Evolutionary conservation across 2,888 invertebrate species (phyloP).

Genomic region (Dryomyza anilis): DNA sequence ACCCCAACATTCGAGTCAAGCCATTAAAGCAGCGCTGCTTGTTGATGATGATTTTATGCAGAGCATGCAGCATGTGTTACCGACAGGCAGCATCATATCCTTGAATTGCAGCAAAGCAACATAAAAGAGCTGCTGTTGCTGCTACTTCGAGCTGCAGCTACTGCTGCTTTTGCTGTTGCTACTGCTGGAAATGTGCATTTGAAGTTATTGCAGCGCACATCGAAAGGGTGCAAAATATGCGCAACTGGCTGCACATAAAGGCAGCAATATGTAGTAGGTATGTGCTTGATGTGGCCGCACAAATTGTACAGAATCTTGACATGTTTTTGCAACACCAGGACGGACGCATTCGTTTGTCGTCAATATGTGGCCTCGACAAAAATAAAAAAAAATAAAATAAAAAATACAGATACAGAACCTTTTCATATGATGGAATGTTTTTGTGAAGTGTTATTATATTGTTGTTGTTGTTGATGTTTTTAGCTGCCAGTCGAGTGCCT

Average conservation of each 20-base stretch:
- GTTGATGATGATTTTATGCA: too few relatives aligned
- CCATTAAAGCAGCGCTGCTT: too few relatives aligned
- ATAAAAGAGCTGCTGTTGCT: too few relatives aligned
- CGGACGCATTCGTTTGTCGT: not conserved
- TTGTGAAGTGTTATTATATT: not conserved
- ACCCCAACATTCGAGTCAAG: too few relatives aligned
- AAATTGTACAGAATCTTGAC: not conserved
- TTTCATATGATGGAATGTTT: not conserved
- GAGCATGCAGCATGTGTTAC: not conserved
- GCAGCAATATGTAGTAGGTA: too few relatives aligned
- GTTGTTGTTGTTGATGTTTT: not conserved
- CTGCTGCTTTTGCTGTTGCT: too few relatives aligned
- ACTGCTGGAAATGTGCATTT: not conserved
- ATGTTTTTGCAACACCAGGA: not conserved
- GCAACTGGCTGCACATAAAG: not conserved
- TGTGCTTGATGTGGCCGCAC: too few relatives aligned
- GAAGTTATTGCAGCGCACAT: not conserved
- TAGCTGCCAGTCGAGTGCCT: constrained; percentile 1
- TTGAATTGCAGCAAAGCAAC: not conserved
- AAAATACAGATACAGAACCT: not conserved
- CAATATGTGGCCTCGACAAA: not conserved
- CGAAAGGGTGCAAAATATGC: too few relatives aligned
- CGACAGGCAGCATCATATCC: not conserved
- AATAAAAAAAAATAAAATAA: not conserved
- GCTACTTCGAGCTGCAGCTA: too few relatives aligned